Conservation (phyloP, 1,140 invertebrate genomes). For the Apis mellifera region DNA sequence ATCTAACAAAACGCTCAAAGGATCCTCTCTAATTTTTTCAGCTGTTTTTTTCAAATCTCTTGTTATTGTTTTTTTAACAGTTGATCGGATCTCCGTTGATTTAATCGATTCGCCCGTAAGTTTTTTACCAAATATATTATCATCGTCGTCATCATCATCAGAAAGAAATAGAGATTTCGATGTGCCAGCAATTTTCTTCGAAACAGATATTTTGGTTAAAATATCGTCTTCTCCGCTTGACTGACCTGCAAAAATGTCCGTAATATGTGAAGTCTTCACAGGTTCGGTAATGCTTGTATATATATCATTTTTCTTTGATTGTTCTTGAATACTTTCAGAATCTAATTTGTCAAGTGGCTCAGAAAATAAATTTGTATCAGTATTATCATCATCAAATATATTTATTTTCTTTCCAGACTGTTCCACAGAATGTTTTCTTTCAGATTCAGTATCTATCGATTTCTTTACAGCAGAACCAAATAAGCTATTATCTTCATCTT, state of each 20-base stretch:
- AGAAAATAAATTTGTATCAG: slow-evolving; percentile 50
- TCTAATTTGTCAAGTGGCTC: slow-evolving; percentile 50
- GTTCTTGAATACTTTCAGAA: slow-evolving; percentile 18
- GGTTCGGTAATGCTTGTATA: slow-evolving; percentile 10
- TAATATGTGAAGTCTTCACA: slow-evolving; percentile 62
- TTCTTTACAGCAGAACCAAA: slow-evolving; percentile 62
- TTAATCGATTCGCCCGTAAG: slow-evolving; percentile 27
- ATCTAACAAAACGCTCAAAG: slow-evolving; percentile 74
- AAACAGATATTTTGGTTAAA: slow-evolving; percentile 63
- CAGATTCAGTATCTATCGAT: not conserved
- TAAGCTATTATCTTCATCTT: slow-evolving; percentile 70
- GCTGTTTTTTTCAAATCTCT: slow-evolving; percentile 78
- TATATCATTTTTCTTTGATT: slow-evolving; percentile 4
- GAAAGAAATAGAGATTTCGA: slow-evolving; percentile 62
- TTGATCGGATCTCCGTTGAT: slow-evolving; percentile 27
- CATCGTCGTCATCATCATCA: slow-evolving; percentile 62
- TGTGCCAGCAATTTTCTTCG: slow-evolving; percentile 29
- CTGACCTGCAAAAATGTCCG: slow-evolving; percentile 74
- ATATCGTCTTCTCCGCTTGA: slow-evolving; percentile 75
- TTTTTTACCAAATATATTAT: slow-evolving; percentile 68
- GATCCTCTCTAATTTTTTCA: slow-evolving; percentile 76
- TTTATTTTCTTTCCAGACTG: slow-evolving; percentile 43
- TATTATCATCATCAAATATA: slow-evolving; percentile 64
- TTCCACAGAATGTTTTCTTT: slow-evolving; percentile 13
- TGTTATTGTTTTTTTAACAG: slow-evolving; percentile 70